Base-by-base conservation (phyloP, 2,797 vertebrate genomes). In the Lagorchestes hirsutus region DNA sequence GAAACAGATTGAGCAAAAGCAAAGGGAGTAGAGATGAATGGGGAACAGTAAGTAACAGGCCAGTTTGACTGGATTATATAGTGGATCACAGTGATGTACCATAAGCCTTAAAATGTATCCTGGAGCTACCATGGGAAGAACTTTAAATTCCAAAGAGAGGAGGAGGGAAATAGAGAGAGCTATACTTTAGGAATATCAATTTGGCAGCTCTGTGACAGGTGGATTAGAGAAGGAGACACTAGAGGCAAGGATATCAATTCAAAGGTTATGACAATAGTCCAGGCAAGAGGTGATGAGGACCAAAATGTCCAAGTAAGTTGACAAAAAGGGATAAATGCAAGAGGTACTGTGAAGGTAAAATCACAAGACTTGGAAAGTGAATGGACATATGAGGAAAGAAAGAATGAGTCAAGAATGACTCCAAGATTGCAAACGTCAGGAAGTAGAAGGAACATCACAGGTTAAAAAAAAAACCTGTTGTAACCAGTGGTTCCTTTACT, bases 1-100 rank as follows among this genome's bases (percentile, higher is more conserved):
- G 34, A 1, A n/a, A n/a, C 4, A 67, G 14, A 0, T 10, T 82
- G n/a, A 40, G 22, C 0, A 6, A 82, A 82, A 40, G 2, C 1
- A n/a, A 5, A 24, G n/a, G 2, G n/a, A 46, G 6, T 24, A 24
- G n/a, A 82, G 18, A 82, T 82, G 6, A 82, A 82, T 24, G 67
- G n/a, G 11, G 22, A 82, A 40, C 2, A 62, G 28, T n/a, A 46
- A 46, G 2, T 82, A 82, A 24, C 18, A 82, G 67, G 16, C 34
- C 67, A 10, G 14, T 82, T 82, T 40, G 67, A 8, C 22, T 82
- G 67, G 67, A 82, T 82, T 46, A 24, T 82, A 46, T 40, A 82
- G 10, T 31, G 29, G 58, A 1, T 58, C 29, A 59, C 27, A 59
- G 16, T 46, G 18, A 40, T 40, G 6, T 46, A 40, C n/a, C 8